Evolutionary conservation across 2,888 invertebrate species (phyloP).

Genomic region (Callinectes sapidus): DNA sequence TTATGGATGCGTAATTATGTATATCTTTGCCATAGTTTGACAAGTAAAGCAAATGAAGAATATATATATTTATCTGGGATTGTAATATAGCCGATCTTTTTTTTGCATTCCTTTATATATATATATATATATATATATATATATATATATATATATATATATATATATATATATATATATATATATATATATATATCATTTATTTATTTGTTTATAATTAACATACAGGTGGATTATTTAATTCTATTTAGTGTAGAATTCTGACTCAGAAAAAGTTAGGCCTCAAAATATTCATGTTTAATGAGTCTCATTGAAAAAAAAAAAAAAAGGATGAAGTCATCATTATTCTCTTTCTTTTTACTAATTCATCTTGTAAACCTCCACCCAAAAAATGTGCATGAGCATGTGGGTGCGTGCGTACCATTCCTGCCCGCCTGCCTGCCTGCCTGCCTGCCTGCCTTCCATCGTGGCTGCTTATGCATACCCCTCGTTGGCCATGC

Average conservation of each 20-base stretch:
- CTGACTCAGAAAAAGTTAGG: neutral
- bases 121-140: slow-evolving; percentile 41
- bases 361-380: neutral
- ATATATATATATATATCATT: slow-evolving; percentile 35
- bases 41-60: neutral
- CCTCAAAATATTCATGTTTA: neutral
- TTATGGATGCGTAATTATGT: neutral
- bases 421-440: neutral
- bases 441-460: neutral
- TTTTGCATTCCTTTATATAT: neutral
- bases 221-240: neutral
- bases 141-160: slow-evolving; percentile 41
- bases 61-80: neutral
- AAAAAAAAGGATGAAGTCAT: neutral
- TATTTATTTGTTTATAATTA: slow-evolving; percentile 31
- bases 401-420: neutral
- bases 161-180: slow-evolving; percentile 44
- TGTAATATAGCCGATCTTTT: neutral
- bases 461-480: neutral
- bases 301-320: neutral
- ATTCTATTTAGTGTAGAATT: neutral
- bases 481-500: slow-evolving; percentile 7
- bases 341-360: neutral
- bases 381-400: neutral
- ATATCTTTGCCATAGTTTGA: neutral